Evolutionary conservation across 2,113 vertebrate species (phyloP).

Genomic region (Sylvilagus bachmani): DNA sequence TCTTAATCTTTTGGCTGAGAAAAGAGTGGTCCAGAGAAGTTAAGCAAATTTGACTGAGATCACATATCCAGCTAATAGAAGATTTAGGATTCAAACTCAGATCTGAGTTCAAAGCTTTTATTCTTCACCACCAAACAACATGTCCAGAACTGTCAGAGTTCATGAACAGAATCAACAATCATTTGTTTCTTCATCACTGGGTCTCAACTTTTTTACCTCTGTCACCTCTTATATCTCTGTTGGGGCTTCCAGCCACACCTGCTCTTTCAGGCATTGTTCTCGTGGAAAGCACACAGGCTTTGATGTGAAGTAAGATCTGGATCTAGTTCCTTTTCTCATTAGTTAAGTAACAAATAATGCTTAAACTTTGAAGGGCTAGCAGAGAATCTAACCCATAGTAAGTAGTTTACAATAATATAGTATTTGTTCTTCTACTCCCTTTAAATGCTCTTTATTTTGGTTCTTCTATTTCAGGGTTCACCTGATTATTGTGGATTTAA

Average conservation of each 20-base stretch:
- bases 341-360: conserved; percentile 17
- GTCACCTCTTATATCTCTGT: not conserved
- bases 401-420: not conserved
- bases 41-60: not conserved
- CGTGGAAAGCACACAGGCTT: not conserved
- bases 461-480: not conserved
- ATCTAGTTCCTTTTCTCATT: conserved; percentile 12
- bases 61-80: not conserved
- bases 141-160: not conserved
- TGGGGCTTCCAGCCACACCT: not conserved
- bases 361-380: not conserved
- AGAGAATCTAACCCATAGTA: not conserved
- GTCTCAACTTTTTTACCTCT: not conserved
- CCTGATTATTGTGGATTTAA: conserved; percentile 42
- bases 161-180: not conserved
- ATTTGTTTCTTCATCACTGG: conserved; percentile 3
- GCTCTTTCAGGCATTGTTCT: not conserved
- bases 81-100: conserved; percentile 18
- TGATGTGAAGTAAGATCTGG: not conserved
- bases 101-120: conserved; percentile 11
- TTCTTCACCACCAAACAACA: not conserved
- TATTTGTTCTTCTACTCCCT: not conserved
- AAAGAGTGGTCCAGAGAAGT: not conserved
- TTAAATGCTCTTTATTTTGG: not conserved
- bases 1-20: not conserved